Percentiles rank a stretch among this genome's conserved stretches.
Evolutionary conservation across 2,888 invertebrate species (phyloP).

Genomic region (Drosophila infuscata): DNA sequence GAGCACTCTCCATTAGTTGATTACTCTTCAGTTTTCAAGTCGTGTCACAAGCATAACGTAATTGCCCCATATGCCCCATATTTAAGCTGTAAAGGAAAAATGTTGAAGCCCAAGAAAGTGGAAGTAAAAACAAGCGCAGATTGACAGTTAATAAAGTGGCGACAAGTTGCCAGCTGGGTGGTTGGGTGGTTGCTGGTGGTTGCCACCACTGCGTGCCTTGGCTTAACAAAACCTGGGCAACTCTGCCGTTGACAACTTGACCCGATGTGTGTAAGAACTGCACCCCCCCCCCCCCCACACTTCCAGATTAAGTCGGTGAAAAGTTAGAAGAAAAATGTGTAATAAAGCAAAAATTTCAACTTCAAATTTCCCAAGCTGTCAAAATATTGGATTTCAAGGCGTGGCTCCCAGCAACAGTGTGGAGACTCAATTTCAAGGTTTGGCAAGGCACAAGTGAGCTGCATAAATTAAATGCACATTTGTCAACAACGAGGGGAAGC

Average conservation of each 20-base stretch:
- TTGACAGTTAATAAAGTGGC: conserved; percentile 79
- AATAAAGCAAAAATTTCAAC: conserved; percentile 52
- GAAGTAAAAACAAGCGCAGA: conserved; percentile 58
- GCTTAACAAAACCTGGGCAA: conserved; percentile 60
- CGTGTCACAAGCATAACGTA: neutral
- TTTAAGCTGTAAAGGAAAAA: neutral
- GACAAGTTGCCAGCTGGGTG: conserved; percentile 69
- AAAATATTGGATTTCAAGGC: conserved; percentile 58
- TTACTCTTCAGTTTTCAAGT: neutral
- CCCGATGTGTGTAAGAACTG: conserved; percentile 73
- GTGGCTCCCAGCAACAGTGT: neutral
- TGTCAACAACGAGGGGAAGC: conserved; percentile 45
- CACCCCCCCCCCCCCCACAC: no score
- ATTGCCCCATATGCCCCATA: conserved; percentile 7
- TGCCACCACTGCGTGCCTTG: conserved; percentile 34
- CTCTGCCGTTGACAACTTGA: conserved; percentile 77
- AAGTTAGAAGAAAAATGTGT: conserved; percentile 45
- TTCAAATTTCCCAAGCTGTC: conserved; percentile 56
- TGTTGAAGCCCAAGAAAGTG: conserved; percentile 29
- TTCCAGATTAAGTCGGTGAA: neutral
- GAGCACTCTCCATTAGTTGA: neutral
- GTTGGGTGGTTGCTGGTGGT: conserved; percentile 25
- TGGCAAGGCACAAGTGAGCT: conserved; percentile 6
- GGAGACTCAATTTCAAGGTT: conserved; percentile 15
- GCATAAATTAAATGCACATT: conserved; percentile 64